Percentiles rank a stretch among this genome's conserved stretches.
Evolutionary conservation across 2,113 vertebrate species (phyloP).

Genomic region (Epinephelus moara): DNA sequence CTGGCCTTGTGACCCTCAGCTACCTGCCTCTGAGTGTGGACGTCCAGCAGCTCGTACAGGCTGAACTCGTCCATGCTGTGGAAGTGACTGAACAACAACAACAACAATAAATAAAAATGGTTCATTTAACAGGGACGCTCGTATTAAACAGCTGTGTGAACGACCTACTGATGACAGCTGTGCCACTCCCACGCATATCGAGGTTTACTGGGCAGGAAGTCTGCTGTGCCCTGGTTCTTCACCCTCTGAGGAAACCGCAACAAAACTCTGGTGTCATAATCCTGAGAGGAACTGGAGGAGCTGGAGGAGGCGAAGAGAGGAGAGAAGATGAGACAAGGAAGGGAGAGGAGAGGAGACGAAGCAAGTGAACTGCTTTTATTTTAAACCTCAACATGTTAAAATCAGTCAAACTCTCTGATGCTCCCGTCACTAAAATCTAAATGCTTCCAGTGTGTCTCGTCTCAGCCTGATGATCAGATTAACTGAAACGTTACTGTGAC

Average conservation of each 20-base stretch:
- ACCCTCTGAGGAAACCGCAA: conserved; percentile 95
- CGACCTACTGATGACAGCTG: conserved; percentile 96
- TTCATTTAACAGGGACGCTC: not conserved
- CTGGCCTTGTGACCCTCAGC: conserved; percentile 99
- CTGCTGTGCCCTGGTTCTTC: conserved; percentile 97
- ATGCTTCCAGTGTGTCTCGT: no score
- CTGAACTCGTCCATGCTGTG: conserved; percentile 99
- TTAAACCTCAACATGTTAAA: no score
- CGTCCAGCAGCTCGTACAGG: conserved; percentile 94
- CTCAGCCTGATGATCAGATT: no score
- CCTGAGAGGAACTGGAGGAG: conserved; percentile 87
- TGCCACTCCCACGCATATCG: conserved; percentile 99
- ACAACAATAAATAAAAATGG: no score
- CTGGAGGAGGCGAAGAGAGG: conserved; percentile 75
- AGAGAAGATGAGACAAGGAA: not conserved
- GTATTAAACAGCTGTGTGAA: not conserved
- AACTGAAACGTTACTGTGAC: no score
- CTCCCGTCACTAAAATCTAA: no score
- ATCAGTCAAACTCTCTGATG: no score
- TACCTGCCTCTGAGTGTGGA: conserved; percentile 86
- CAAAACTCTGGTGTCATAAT: conserved; percentile 94
- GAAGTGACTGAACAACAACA: conserved; percentile 87
- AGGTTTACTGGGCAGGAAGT: conserved; percentile 95
- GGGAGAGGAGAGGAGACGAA: no score
- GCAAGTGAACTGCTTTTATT: no score